phyloP scores from a whole-genome alignment of 2,797 vertebrate species.

The Acestrorhynchus altus region DNA sequence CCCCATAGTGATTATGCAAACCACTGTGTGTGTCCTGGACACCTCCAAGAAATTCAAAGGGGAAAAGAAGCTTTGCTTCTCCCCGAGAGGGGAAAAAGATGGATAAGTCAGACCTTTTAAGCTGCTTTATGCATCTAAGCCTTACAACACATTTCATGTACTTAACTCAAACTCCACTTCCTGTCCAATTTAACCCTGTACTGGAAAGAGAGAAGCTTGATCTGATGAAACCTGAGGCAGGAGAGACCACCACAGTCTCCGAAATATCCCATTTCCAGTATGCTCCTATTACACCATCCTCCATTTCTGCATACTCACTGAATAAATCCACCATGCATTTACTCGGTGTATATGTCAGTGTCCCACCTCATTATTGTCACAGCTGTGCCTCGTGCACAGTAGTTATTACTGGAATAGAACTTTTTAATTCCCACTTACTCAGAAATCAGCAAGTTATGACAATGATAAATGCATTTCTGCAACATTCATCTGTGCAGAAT shows the following conservation, averaged over 20 bases:
- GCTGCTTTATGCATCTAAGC: constrained; percentile 47
- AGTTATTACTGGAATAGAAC: constrained; percentile 26
- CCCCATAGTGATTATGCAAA: constrained; percentile 74
- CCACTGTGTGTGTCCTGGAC: constrained; percentile 62
- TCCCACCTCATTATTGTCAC: constrained; percentile 15
- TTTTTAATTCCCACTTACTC: constrained; percentile 3
- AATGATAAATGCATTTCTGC: constrained; percentile 15
- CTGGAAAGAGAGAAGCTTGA: not conserved
- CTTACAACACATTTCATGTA: constrained; percentile 38
- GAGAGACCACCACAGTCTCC: not conserved
- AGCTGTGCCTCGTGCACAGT: constrained; percentile 11
- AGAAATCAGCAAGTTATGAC: constrained; percentile 32
- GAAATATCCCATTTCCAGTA: not conserved
- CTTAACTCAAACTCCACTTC: constrained; percentile 9
- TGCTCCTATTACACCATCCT: not conserved
- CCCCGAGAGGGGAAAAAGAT: constrained; percentile 46
- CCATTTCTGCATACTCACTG: not conserved
- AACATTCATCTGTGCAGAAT: constrained; percentile 25
- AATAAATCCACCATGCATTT: not conserved
- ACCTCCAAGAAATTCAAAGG: constrained; percentile 68
- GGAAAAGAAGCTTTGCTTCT: constrained; percentile 71
- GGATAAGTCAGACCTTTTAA: constrained; percentile 39
- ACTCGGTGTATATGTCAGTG: not conserved
- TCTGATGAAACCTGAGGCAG: not conserved
- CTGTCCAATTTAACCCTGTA: constrained; percentile 26